A percentile compares a stretch with the other conserved stretches of the same genome.
Evolutionary conservation across 2,113 vertebrate species (phyloP).

Genomic region (Eretmochelys imbricata): DNA sequence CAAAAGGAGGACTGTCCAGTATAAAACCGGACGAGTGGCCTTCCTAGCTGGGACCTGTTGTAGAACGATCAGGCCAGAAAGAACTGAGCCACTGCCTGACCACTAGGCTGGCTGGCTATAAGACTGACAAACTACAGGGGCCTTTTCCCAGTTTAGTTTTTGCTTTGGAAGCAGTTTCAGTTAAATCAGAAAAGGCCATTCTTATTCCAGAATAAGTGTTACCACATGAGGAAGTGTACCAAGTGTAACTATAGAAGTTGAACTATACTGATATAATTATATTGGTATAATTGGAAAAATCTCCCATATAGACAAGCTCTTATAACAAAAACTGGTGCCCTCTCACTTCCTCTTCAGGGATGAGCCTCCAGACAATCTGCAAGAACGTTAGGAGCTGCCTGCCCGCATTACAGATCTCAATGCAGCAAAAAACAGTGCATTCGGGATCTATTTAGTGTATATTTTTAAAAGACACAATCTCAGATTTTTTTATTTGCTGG

Average conservation of each 20-base stretch:
- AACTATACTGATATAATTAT: background rate
- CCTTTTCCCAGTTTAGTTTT: background rate
- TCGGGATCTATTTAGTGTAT: background rate
- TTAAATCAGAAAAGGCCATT: background rate
- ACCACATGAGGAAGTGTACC: background rate
- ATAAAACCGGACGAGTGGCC: background rate
- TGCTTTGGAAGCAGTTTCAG: background rate
- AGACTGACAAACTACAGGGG: background rate
- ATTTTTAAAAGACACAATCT: constrained; percentile 28
- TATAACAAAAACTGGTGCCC: background rate
- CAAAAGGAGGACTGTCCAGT: background rate
- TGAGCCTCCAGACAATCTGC: background rate
- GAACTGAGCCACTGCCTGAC: background rate
- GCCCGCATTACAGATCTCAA: background rate
- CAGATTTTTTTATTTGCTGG: constrained; percentile 31
- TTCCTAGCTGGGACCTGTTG: background rate
- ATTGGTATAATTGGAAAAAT: background rate
- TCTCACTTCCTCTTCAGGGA: background rate
- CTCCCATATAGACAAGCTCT: background rate
- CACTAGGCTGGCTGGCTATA: background rate
- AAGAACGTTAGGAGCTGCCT: background rate
- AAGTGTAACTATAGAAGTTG: background rate
- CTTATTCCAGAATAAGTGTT: background rate
- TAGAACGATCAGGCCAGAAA: background rate
- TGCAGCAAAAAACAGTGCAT: background rate